phyloP scores from a whole-genome alignment of 2,113 vertebrate genomes.

The Zosterops borbonicus region DNA sequence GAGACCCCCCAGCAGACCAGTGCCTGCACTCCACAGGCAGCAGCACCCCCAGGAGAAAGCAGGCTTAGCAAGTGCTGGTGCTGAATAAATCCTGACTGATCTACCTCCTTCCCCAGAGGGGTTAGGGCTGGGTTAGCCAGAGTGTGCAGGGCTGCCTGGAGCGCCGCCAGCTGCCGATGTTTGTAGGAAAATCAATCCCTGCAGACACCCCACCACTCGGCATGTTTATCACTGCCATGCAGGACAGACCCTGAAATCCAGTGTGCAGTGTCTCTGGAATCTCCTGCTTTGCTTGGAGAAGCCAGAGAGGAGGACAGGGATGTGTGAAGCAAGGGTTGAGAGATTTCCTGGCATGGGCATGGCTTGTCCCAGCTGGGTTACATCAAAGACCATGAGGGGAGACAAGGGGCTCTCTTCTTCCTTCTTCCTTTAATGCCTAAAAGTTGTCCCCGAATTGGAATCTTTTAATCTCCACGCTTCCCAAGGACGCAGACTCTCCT shows the following conservation, averaged over 20 bases:
- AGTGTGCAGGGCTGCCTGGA: slow-evolving; percentile 15
- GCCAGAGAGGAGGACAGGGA: neutral
- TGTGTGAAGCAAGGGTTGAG: neutral
- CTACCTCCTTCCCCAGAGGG: neutral
- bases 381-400: neutral
- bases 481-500: slow-evolving; percentile 17
- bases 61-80: neutral
- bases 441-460: neutral
- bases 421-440: neutral
- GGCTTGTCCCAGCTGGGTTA: neutral
- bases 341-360: neutral
- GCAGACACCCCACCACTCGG: neutral
- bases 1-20: neutral
- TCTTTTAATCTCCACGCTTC: neutral
- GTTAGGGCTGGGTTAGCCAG: slow-evolving; percentile 38
- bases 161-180: neutral
- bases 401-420: neutral
- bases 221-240: neutral
- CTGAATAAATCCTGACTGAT: neutral
- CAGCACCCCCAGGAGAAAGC: neutral
- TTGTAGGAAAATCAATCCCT: neutral
- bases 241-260: neutral
- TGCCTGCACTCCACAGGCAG: neutral
- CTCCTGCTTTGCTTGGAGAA: neutral
- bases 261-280: fast-evolving